Evolutionary conservation across 2,113 vertebrate species (phyloP).

Genomic region (Charina bottae): DNA sequence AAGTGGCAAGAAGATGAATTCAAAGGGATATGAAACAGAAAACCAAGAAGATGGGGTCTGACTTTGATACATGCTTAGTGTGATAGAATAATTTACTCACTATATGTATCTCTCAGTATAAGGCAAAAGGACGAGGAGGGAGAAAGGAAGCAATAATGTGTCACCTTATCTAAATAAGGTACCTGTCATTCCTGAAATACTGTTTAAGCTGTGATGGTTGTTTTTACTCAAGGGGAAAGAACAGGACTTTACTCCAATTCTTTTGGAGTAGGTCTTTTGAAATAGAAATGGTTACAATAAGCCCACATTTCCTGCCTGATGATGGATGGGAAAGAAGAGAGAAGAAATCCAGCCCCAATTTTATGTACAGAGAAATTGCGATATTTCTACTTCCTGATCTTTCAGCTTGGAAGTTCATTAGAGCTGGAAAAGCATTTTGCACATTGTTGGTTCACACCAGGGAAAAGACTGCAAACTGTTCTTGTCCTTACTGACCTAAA

Average conservation of each 20-base stretch:
- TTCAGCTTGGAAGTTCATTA: background rate
- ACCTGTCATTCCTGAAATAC: slow-evolving; percentile 76
- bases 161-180: slow-evolving; percentile 80
- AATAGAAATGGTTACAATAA: slow-evolving; percentile 49
- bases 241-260: slow-evolving; percentile 38
- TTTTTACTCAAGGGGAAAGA: slow-evolving; percentile 65
- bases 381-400: slow-evolving; percentile 12
- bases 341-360: slow-evolving; percentile 19
- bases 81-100: slow-evolving; percentile 78
- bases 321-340: slow-evolving; percentile 39
- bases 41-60: slow-evolving; percentile 70
- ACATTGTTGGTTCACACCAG: slow-evolving; percentile 7
- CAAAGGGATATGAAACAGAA: slow-evolving; percentile 70
- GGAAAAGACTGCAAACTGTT: background rate
- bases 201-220: slow-evolving; percentile 77
- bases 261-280: slow-evolving; percentile 52
- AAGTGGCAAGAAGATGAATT: slow-evolving; percentile 69
- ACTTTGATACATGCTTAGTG: slow-evolving; percentile 76
- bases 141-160: slow-evolving; percentile 69
- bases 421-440: background rate
- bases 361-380: slow-evolving; percentile 26
- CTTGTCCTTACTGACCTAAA: background rate
- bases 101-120: slow-evolving; percentile 69
- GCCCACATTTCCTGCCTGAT: slow-evolving; percentile 35
- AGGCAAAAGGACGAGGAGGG: slow-evolving; percentile 51